These are phyloP conservation scores for Conus ventricosus DNA, from an alignment of 1,140 invertebrate genomes.

Conservation along the genomic window DNA sequence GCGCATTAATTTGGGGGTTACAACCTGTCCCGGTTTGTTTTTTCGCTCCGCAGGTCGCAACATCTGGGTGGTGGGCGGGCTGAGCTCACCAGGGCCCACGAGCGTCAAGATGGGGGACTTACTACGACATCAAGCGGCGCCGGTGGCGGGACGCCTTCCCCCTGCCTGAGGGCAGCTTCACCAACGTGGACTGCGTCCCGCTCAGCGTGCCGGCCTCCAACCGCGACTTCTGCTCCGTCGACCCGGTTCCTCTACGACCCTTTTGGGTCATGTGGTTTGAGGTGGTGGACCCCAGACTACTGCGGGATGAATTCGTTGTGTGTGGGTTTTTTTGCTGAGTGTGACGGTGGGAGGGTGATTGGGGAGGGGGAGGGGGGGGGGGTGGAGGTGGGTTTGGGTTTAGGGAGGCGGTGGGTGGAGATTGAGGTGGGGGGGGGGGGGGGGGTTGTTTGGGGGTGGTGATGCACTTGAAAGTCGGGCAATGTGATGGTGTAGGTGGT, in stretches of 20 bases:
- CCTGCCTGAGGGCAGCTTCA: conserved; percentile 51
- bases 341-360: conserved; percentile 52
- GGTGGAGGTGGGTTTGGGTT: too few relatives aligned
- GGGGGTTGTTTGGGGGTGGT: too few relatives aligned
- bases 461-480: too few relatives aligned
- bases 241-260: conserved; percentile 56
- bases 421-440: too few relatives aligned
- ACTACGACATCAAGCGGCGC: conserved; percentile 52
- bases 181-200: conserved; percentile 54
- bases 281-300: not conserved
- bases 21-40: not conserved
- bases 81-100: conserved; percentile 50
- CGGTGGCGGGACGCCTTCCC: conserved; percentile 55
- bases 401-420: too few relatives aligned
- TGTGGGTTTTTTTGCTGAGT: too few relatives aligned
- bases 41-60: conserved; percentile 50
- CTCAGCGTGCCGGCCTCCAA: conserved; percentile 54
- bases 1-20: conserved; percentile 33
- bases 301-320: conserved; percentile 37
- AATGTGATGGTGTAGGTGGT: too few relatives aligned
- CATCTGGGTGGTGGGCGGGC: conserved; percentile 57
- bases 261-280: conserved; percentile 60
- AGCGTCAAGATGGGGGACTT: conserved; percentile 51
- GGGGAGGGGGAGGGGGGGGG: conserved; percentile 44
- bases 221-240: conserved; percentile 55